Conservation (phyloP, 2,113 vertebrate genomes). For the Oostethus manadensis region DNA sequence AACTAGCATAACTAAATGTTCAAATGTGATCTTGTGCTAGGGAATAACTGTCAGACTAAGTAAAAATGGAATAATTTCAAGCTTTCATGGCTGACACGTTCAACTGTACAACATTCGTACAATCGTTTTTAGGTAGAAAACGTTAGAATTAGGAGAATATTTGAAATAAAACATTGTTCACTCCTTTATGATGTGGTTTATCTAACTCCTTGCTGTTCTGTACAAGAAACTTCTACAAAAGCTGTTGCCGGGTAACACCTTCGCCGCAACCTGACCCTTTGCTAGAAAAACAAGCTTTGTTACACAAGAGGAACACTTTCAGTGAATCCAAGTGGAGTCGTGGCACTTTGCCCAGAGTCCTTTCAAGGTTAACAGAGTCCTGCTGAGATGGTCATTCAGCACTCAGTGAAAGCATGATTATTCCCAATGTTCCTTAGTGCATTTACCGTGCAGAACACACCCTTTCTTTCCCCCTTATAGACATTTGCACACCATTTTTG, state of each 20-base stretch:
- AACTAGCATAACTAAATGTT: conserved; percentile 16
- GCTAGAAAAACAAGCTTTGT: conserved; percentile 13
- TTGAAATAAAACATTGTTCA: conserved; percentile 36
- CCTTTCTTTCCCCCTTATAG: not conserved
- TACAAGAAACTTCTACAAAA: conserved; percentile 34
- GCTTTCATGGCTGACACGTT: not conserved
- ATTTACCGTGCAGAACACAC: conserved; percentile 14
- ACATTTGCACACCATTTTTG: conserved; percentile 20
- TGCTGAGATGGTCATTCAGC: conserved; percentile 27
- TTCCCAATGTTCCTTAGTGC: conserved; percentile 17
- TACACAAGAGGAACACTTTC: conserved; percentile 23
- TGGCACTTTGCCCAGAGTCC: conserved; percentile 39
- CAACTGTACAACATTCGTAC: not conserved
- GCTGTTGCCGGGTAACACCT: conserved; percentile 27
- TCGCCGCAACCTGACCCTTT: conserved; percentile 5
- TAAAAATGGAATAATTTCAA: not conserved
- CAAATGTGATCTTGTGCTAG: conserved; percentile 4
- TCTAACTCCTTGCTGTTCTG: conserved; percentile 8
- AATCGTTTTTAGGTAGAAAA: not conserved
- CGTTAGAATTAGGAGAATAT: conserved; percentile 15
- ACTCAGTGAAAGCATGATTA: conserved; percentile 26
- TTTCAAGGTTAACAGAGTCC: conserved; percentile 20
- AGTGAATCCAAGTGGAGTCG: conserved; percentile 17
- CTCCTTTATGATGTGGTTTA: not conserved
- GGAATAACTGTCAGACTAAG: conserved; percentile 1